Base-by-base conservation (phyloP, 30 jellyfish, hydroid and myxozoan genomes). In the Hydractinia symbiolongicarpus region DNA sequence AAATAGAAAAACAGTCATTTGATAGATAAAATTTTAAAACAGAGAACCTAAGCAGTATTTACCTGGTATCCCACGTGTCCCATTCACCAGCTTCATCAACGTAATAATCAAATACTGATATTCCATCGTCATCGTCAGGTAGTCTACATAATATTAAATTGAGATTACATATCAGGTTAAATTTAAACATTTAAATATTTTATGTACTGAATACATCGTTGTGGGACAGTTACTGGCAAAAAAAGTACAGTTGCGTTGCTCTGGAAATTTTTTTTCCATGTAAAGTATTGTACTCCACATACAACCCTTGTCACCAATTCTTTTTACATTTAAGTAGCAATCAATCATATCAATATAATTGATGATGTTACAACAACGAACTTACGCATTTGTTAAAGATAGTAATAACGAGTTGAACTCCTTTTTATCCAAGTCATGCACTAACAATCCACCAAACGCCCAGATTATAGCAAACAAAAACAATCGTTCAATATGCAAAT, bases 81-180 rank as follows among this genome's bases (percentile, higher is more conserved):
- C 96, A 89, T 79, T 89, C 96, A 5, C 96, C 96, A 14, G 96
- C 83, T 66, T 89, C 96, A 51, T 89, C 96, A 9, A 89, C 95
- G 78, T 83, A 89, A 68, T 89, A 89, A 62, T 89, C 96, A 50
- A 89, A 89, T 4, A 89, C 96, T 0, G 96, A 89, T 8, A 89
- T 84, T 61, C 83, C 86, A 53, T 82, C 93, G 77, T 89, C 96
- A 67, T 89, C 86, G 55, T 89, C 96, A 5, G 96, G 96, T 68
- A 88, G 62, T 55, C 96, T 88, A 71, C 14, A 60, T 64, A 54
- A 1, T 7, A 30, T 17, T 30, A 30, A 30, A 2, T 30, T 30
- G 44, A 30, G 1, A 30, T 30, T 30, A 60, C 16, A 15, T 60
- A 58, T 11, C 11, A 58, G n/a, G n/a, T n/a, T n/a, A n/a, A n/a